Evolutionary conservation across 2,797 vertebrate species (phyloP).

Genomic region (Macropus fuliginosus): DNA sequence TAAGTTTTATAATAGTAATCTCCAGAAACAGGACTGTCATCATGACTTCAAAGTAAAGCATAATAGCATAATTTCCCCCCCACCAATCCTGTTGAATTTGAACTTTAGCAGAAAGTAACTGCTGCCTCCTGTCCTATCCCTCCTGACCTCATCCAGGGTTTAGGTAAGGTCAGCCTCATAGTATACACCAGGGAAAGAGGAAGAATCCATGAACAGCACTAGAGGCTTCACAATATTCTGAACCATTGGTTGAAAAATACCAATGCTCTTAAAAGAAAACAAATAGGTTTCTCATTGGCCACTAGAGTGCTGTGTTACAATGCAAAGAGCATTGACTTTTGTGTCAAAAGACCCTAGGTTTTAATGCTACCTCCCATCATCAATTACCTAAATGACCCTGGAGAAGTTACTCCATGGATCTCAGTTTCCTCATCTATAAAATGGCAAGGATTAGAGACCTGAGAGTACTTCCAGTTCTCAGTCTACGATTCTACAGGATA

Average conservation of each 20-base stretch:
- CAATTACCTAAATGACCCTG: not conserved
- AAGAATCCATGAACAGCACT: not conserved
- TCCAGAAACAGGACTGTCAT: not conserved
- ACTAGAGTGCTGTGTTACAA: not conserved
- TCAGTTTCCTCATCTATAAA: not conserved
- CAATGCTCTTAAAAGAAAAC: not conserved
- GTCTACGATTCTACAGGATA: not conserved
- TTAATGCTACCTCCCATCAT: not conserved
- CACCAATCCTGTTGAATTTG: not conserved
- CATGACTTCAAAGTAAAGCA: not conserved
- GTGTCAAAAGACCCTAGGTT: not conserved
- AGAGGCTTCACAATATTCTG: not conserved
- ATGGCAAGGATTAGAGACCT: not conserved
- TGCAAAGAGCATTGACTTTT: not conserved
- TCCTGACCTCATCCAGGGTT: not conserved
- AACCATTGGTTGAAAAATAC: not conserved
- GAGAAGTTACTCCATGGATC: not conserved
- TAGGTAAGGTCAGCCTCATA: not conserved
- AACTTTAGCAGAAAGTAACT: not conserved
- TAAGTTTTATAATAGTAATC: not conserved
- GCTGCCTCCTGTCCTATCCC: not conserved
- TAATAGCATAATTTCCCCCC: not conserved
- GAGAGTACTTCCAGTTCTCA: not conserved
- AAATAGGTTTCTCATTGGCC: not conserved
- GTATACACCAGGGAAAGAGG: not conserved